These are phyloP conservation scores for Punctoribates punctum DNA, from an alignment of 2,888 invertebrate genomes.

Conservation along the genomic window DNA sequence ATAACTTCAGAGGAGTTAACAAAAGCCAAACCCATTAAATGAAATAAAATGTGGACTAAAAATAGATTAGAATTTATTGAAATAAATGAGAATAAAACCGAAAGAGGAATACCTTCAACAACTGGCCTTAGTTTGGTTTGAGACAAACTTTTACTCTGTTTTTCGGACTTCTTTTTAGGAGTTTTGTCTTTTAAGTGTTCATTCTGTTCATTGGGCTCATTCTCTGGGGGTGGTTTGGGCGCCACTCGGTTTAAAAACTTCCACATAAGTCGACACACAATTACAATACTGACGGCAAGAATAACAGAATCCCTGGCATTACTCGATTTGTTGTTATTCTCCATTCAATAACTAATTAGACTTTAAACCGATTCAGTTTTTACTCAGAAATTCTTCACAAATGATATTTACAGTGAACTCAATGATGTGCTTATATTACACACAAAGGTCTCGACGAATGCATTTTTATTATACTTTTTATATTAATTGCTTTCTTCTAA, in stretches of 20 bases:
- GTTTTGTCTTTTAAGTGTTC: too few relatives aligned
- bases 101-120: too few relatives aligned
- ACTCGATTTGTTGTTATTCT: slow-evolving; percentile 11
- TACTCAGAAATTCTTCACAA: background rate
- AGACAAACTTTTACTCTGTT: too few relatives aligned
- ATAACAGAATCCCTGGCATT: slow-evolving; percentile 15
- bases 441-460: background rate
- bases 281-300: slow-evolving; percentile 23
- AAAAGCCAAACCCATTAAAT: too few relatives aligned
- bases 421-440: background rate
- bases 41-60: too few relatives aligned
- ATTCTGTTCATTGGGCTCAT: background rate
- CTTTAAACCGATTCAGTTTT: slow-evolving; percentile 1
- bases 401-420: slow-evolving; percentile 23
- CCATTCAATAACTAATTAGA: slow-evolving; percentile 19
- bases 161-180: too few relatives aligned
- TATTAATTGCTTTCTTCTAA: background rate
- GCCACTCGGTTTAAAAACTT: slow-evolving; percentile 39
- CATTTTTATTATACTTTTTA: slow-evolving; percentile 10
- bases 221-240: background rate
- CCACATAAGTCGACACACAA: slow-evolving; percentile 40
- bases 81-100: too few relatives aligned
- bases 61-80: too few relatives aligned
- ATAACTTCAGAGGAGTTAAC: too few relatives aligned
- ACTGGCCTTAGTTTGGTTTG: too few relatives aligned